Evolutionary conservation across 2,797 vertebrate species (phyloP).

Genomic region (Paratrypauchen microcephalus): DNA sequence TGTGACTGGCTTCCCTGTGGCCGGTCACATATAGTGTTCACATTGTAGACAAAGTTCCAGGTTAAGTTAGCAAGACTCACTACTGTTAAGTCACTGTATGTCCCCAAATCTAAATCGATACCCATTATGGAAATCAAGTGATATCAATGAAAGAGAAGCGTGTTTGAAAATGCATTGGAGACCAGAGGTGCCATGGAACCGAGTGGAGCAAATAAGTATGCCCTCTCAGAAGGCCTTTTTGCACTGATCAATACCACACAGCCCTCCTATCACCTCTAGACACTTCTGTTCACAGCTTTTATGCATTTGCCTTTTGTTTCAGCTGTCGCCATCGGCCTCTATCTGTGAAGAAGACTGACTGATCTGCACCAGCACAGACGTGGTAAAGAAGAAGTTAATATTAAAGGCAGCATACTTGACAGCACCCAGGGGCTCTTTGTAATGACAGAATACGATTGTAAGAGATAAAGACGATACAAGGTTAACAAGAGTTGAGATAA

Average conservation of each 20-base stretch:
- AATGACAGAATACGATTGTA: background rate
- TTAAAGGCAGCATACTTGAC: background rate
- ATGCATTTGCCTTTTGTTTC: constrained; percentile 8
- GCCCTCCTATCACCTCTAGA: constrained; percentile 7
- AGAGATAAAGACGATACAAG: background rate
- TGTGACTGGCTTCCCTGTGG: too few relatives aligned
- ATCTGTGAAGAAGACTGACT: constrained; percentile 10
- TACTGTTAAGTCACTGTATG: constrained; percentile 43
- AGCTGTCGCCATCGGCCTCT: background rate
- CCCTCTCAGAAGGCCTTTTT: constrained; percentile 38
- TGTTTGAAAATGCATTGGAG: constrained; percentile 40
- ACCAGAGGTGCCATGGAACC: constrained; percentile 40
- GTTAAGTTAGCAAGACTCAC: constrained; percentile 35
- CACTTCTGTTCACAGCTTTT: constrained; percentile 17
- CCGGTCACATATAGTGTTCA: constrained; percentile 5
- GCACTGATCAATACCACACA: constrained; percentile 45
- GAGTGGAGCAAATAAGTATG: constrained; percentile 37
- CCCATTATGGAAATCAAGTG: constrained; percentile 42
- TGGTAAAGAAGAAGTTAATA: constrained; percentile 1
- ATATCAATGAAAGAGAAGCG: background rate
- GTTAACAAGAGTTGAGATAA: background rate
- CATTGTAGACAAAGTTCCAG: constrained; percentile 19
- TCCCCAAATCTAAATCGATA: constrained; percentile 60
- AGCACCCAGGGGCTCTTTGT: background rate
- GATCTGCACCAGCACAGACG: background rate